Evolutionary conservation across 2,113 vertebrate species (phyloP), one percentile per base, ranked within the genome.

Genomic region (Leptosomus discolor): DNA sequence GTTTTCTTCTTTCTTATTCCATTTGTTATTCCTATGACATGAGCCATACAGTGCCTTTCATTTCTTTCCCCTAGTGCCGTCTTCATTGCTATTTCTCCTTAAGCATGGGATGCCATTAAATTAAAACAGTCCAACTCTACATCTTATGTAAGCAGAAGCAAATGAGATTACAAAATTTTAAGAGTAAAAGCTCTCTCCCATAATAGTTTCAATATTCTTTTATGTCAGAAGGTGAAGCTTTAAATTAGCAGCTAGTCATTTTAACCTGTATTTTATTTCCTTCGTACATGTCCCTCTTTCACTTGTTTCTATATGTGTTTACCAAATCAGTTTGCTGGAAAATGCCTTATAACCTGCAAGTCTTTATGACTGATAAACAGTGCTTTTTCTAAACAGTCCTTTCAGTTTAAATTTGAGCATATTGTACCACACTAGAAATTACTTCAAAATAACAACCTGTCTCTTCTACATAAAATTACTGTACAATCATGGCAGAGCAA

Each of bases 11-110:
- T 53, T 19, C 29, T 57, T 15, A 29, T 78, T 70, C 22, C 16
- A 21, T 82, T 77, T 84, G 58, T 29, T 84, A 3, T 69, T 84
- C 10, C 41, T 70, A 16, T 63, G 39, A 75, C 5, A 4, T 15
- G 13, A 88, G 43, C n/a, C 23, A 37, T n/a, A 41, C 0, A 0
- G 9, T 29, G 6, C 4, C 53, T 54, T 75, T 48, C 12, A 75
- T 46, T 78, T 85, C 32, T 85, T 90, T 46, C 3, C 5, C 23
- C 6, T 36, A 53, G 13, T 37, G 65, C 13, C 57, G 50, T 12
- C 29, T 54, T 61, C 37, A 45, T 14, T 24, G 75, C 20, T 81
- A 17, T 57, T 90, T 92, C 50, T 85, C 37, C 45, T 61, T 41
- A 86, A 60, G 43, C 15, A 6, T 9, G 17, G 4, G 8, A 67